Evolutionary conservation across 1,140 invertebrate species (phyloP).

Genomic region (Apis florea): DNA sequence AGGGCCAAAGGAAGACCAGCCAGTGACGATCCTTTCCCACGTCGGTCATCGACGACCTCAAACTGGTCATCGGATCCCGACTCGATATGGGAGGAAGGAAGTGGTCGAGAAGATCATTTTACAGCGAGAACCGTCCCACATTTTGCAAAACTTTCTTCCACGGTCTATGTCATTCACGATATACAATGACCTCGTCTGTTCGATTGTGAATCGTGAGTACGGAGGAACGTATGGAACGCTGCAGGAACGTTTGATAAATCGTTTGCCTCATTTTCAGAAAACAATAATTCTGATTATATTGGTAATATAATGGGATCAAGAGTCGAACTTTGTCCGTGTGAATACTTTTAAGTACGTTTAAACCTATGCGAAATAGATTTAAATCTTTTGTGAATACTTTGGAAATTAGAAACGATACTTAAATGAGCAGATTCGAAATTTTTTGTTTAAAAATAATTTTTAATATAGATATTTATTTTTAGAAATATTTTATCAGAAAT

Average conservation of each 20-base stretch:
- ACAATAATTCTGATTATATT: too few relatives aligned
- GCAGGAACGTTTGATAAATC: background rate
- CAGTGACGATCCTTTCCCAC: slow-evolving; percentile 78
- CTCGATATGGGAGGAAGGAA: slow-evolving; percentile 75
- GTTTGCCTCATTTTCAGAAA: too few relatives aligned
- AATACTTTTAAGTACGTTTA: too few relatives aligned
- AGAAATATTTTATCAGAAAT: too few relatives aligned
- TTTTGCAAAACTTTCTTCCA: slow-evolving; percentile 70
- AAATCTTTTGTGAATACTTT: too few relatives aligned
- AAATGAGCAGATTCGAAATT: too few relatives aligned
- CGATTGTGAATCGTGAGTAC: background rate
- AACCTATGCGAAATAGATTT: too few relatives aligned
- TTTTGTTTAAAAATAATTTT: too few relatives aligned
- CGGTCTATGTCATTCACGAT: slow-evolving; percentile 30
- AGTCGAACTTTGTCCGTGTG: too few relatives aligned
- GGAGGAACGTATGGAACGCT: slow-evolving; percentile 6
- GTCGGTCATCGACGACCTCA: slow-evolving; percentile 79
- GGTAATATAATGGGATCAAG: too few relatives aligned
- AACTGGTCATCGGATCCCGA: slow-evolving; percentile 79
- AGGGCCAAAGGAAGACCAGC: slow-evolving; percentile 51
- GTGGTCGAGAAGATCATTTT: slow-evolving; percentile 79
- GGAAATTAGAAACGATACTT: too few relatives aligned
- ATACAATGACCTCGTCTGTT: slow-evolving; percentile 8
- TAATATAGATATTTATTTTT: too few relatives aligned
- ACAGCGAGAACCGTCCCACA: slow-evolving; percentile 71